A percentile compares a stretch with the other conserved stretches of the same genome.
These are phyloP conservation scores for Cavia porcellus DNA, from an alignment of 2,113 vertebrate genomes.

Conservation along the genomic window DNA sequence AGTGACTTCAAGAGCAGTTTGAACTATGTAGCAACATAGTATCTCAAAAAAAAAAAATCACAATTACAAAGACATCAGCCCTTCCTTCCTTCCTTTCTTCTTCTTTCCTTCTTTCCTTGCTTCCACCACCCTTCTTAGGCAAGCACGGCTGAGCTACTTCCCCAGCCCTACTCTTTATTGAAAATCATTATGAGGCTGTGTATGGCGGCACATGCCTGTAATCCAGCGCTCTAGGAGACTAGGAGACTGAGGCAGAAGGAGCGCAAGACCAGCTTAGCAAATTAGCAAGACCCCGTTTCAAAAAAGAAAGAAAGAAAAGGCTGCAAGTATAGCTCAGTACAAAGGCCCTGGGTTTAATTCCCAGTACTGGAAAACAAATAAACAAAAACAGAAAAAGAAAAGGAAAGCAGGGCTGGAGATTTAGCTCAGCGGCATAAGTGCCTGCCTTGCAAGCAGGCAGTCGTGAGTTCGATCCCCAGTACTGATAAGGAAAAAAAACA, in stretches of 20 bases:
- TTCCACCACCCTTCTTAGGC: not conserved
- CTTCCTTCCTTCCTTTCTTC: not conserved
- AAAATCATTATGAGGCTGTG: not conserved
- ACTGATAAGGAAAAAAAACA: not conserved
- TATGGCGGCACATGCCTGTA: not conserved
- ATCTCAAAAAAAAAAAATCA: not conserved
- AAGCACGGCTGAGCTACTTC: not conserved
- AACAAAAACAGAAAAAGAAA: not conserved
- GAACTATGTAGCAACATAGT: not conserved
- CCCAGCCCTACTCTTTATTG: not conserved
- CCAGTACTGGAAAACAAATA: not conserved
- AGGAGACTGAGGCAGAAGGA: not conserved
- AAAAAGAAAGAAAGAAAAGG: not conserved
- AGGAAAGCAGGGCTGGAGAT: not conserved
- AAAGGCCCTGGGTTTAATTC: not conserved
- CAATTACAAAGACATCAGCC: not conserved
- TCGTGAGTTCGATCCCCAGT: not conserved
- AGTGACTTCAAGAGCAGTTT: not conserved
- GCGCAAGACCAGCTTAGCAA: not conserved
- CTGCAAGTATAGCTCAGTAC: not conserved
- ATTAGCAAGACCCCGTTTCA: not conserved
- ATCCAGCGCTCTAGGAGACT: not conserved
- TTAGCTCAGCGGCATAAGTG: too few relatives aligned
- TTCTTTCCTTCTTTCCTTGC: not conserved
- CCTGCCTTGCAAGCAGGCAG: too few relatives aligned